A percentile compares a stretch with the other conserved stretches of the same genome.
phyloP scores from a whole-genome alignment of 2,113 vertebrate genomes.

The Eretmochelys imbricata region DNA sequence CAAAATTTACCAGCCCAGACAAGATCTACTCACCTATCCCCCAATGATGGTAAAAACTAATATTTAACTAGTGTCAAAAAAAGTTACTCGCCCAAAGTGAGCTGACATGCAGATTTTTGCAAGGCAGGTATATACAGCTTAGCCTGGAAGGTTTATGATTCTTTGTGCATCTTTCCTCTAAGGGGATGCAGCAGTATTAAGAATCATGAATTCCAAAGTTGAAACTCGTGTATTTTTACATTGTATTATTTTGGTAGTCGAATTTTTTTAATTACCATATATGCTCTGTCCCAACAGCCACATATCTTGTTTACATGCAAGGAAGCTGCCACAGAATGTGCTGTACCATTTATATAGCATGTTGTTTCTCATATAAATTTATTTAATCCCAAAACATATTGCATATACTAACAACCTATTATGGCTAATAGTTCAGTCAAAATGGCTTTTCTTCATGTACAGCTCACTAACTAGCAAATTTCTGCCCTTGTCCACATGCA shows the following conservation, averaged over 20 bases:
- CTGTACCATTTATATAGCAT: background rate
- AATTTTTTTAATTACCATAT: background rate
- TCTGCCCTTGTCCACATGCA: constrained; percentile 46
- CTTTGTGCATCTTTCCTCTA: background rate
- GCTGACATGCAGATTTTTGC: background rate
- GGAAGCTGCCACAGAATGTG: background rate
- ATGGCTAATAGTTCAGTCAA: background rate
- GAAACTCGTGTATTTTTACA: background rate
- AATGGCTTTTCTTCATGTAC: background rate
- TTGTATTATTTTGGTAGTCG: background rate
- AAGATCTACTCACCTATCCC: background rate
- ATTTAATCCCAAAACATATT: background rate
- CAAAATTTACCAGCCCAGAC: background rate
- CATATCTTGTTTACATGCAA: background rate
- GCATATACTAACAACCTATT: background rate
- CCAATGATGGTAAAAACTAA: background rate
- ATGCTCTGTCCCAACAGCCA: background rate
- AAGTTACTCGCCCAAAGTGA: background rate
- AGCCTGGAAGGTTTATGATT: background rate
- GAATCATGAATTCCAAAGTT: background rate
- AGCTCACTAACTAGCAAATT: constrained; percentile 27
- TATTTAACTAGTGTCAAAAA: accelerated
- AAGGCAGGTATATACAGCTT: background rate
- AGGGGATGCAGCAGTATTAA: background rate
- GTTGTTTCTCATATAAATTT: background rate